Percentiles rank a stretch among this genome's conserved stretches.
Evolutionary conservation across 2,113 vertebrate genomes (phyloP).

Genomic region (Centropus bengalensis): DNA sequence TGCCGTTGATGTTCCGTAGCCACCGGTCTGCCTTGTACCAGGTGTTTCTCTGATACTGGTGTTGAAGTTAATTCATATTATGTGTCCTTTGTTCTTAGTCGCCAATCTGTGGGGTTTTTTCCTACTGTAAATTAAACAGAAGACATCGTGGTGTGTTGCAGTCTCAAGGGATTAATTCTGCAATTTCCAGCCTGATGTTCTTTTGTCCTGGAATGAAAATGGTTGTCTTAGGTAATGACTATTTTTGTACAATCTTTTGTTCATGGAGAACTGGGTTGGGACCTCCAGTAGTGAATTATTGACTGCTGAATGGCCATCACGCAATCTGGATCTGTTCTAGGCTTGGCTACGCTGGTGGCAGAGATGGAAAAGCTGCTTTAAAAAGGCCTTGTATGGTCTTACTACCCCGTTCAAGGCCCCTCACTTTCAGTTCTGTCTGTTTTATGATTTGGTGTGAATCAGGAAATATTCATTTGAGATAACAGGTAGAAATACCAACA

Average conservation of each 20-base stretch:
- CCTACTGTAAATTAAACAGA: neutral
- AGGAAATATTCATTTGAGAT: neutral
- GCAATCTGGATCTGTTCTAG: neutral
- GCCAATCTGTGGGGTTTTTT: neutral
- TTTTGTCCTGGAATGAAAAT: constrained; percentile 59
- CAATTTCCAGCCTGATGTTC: constrained; percentile 37
- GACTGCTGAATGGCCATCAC: neutral
- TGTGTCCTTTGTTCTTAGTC: neutral
- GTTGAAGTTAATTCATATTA: neutral
- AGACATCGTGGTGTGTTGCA: neutral
- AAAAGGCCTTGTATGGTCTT: neutral
- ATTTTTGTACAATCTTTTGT: constrained; percentile 57
- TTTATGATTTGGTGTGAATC: neutral
- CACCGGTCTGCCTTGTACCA: neutral
- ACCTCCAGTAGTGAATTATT: constrained; percentile 11
- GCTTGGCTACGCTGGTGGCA: neutral
- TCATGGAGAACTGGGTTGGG: constrained; percentile 43
- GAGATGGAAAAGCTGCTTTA: neutral
- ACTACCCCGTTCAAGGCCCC: neutral
- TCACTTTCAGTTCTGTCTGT: neutral
- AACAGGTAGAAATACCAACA: rapidly evolving
- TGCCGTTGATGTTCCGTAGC: neutral
- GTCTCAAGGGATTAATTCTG: constrained; percentile 47
- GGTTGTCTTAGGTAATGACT: constrained; percentile 57
- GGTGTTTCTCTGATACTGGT: neutral